Conservation (phyloP, 2,888 invertebrate genomes). For the Drosophila stalkeri region DNA sequence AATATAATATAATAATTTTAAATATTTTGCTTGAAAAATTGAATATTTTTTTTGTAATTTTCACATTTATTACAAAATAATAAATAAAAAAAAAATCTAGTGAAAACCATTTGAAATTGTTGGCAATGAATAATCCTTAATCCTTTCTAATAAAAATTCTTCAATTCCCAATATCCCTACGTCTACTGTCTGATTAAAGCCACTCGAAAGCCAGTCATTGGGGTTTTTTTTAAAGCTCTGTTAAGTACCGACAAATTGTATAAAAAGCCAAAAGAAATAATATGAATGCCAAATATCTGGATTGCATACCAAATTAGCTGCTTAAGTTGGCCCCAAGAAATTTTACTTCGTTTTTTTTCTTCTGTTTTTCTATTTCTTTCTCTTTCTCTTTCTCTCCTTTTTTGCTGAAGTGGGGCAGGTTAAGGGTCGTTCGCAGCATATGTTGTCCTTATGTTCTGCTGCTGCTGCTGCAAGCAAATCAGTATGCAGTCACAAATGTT, state of each 20-base stretch:
- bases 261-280: constrained; percentile 66
- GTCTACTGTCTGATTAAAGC: constrained; percentile 10
- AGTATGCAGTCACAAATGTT: constrained; percentile 79
- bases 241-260: constrained; percentile 53
- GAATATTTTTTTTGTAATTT: background rate
- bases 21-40: no score
- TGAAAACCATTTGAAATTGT: background rate
- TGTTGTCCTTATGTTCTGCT: constrained; percentile 61
- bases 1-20: no score
- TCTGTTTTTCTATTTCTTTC: background rate
- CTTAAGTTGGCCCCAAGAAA: constrained; percentile 34
- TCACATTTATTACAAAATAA: background rate
- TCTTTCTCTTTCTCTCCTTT: constrained; percentile 10
- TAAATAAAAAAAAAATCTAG: background rate
- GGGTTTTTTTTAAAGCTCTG: constrained; percentile 32
- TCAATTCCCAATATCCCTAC: background rate
- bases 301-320: constrained; percentile 75
- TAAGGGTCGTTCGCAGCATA: constrained; percentile 76
- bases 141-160: background rate
- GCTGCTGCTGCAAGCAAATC: constrained; percentile 79
- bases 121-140: background rate
- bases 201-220: constrained; percentile 16
- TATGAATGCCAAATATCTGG: constrained; percentile 72
- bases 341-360: constrained; percentile 9
- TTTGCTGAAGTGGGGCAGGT: constrained; percentile 59